Evolutionary conservation across 1,140 invertebrate genomes (phyloP).

Genomic region (honey bee (Apis mellifera)): Amel_HAv3.1 CM009932.2:2586501-2587000

Average conservation of each 20-base stretch:
- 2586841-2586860: not conserved
- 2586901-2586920: too few species aligned
- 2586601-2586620: constrained; percentile 20
- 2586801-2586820: constrained; percentile 35
- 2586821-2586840: constrained; percentile 31
- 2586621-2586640: constrained; percentile 53
- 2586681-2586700: constrained; percentile 59
- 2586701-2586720: constrained; percentile 15
- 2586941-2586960: not conserved
- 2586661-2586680: constrained; percentile 53
- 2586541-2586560: not conserved
- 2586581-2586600: not conserved
- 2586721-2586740: constrained; percentile 55
- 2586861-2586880: not conserved
- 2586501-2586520: too few species aligned
- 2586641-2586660: constrained; percentile 50
- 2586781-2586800: constrained; percentile 44
- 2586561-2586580: not conserved
- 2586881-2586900: not conserved
- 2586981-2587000: not conserved
- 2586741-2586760: constrained; percentile 41
- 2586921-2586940: not conserved
- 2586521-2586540: too few species aligned
- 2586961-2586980: too few species aligned
- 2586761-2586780: constrained; percentile 45